phyloP scores from a whole-genome alignment of 92 coral and sea anemone genomes.

The Siderastrea siderea region DNA sequence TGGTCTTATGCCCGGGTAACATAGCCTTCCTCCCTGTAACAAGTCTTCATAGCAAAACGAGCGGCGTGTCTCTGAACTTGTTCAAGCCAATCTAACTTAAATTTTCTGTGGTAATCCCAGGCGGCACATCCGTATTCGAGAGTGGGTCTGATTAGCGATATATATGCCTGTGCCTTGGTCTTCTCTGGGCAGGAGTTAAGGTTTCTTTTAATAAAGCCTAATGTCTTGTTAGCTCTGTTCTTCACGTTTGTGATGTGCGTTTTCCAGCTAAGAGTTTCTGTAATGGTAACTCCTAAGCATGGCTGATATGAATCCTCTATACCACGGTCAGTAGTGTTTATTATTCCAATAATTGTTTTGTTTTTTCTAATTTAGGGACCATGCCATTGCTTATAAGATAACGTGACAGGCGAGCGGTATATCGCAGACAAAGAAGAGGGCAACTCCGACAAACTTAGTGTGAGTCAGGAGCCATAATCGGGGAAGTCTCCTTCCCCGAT shows the following conservation, averaged over 20 bases:
- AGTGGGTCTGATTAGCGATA: conserved; percentile 39
- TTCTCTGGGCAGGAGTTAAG: conserved; percentile 25
- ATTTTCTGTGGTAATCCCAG: conserved; percentile 27
- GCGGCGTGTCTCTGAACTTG: conserved; percentile 35
- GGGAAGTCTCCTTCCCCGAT: too few species aligned
- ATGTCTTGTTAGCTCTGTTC: conserved; percentile 47
- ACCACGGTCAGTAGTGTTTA: too few species aligned
- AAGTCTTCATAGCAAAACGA: conserved; percentile 31
- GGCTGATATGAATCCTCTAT: background rate
- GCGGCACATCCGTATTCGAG: conserved; percentile 41
- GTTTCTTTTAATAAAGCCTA: conserved; percentile 43
- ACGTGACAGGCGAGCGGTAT: too few species aligned
- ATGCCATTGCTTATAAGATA: too few species aligned
- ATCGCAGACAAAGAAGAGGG: too few species aligned
- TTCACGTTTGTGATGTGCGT: conserved; percentile 18
- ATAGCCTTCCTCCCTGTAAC: conserved; percentile 21
- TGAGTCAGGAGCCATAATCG: too few species aligned
- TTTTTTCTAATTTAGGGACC: too few species aligned
- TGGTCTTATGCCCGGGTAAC: conserved; percentile 35
- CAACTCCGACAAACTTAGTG: too few species aligned
- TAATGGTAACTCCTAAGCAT: conserved; percentile 26
- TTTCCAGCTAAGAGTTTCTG: conserved; percentile 33
- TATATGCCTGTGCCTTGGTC: conserved; percentile 36
- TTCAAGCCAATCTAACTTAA: conserved; percentile 31
- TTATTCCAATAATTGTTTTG: too few species aligned